Evolutionary conservation across 37 sponge, comb jelly and placozoan species (phyloP), one percentile per base, ranked within the genome.

Genomic region (Halisarca cf. caerulea): DNA sequence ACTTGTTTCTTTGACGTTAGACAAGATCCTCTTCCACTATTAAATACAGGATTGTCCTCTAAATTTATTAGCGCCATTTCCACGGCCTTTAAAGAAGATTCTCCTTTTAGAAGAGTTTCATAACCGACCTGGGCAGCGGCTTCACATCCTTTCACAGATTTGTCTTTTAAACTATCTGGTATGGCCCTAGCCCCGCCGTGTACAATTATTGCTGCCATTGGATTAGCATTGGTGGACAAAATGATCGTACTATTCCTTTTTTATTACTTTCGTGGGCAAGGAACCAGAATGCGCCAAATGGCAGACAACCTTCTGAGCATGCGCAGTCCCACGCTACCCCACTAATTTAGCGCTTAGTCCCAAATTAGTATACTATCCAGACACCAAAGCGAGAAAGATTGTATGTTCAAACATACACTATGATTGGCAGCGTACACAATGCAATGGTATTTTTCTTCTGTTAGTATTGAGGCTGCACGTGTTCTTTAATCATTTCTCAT

Each of bases 11-110:
- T 80, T 39, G 34, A 23, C 34, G 86, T 95, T 27, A 93, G 59
- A 28, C 59, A 61, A 9, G 94, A 84, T 9, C 96, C 96, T 57
- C 79, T 84, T 32, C 96, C 96, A 44, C 93, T 89, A 59, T 95
- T 86, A 6, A 88, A 87, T 15, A 39, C 57, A 28, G 90, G 88
- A 79, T 95, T 59, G 43, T 91, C 90, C 53, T 95, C 95, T 59
- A 95, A 70, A 18, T 20, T n/a, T 34, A 71, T 82, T 32, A 95
- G 88, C 7, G 95, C 92, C 18, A 43, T 68, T 79, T 95, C 95
- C 57, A 95, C 95, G 54, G 91, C 90, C 59, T 90, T 86, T 43
- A 88, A 14, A 4, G 94, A 88, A 20, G 91, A 85, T 2, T 75
- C 82, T 35, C 90, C 87, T 14, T 55, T 84, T 11, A 8, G 47